Evolutionary conservation across 2,797 vertebrate species (phyloP).

Genomic region (Pteronotus mesoamericanus): DNA sequence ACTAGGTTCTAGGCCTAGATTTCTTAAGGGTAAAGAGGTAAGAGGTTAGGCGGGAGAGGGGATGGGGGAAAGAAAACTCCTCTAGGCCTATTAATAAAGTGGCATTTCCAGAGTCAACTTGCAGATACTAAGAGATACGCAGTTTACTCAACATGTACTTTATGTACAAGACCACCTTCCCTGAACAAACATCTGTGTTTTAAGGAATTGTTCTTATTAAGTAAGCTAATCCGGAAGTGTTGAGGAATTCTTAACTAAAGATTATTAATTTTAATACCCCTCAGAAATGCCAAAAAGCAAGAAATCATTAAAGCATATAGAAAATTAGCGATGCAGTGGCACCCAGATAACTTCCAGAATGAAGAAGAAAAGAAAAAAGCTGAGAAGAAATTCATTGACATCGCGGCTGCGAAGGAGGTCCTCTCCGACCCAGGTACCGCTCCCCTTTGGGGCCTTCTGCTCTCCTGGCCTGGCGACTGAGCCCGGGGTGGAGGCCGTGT

Average conservation of each 20-base stretch:
- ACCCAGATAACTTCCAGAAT: conserved; percentile 97
- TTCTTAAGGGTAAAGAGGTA: background rate
- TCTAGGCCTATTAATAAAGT: background rate
- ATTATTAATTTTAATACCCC: background rate
- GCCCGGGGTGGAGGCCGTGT: background rate
- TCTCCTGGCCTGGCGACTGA: accelerated
- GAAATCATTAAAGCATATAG: conserved; percentile 98
- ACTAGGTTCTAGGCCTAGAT: background rate
- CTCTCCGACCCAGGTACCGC: conserved; percentile 94
- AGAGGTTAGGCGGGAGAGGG: background rate
- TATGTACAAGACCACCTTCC: background rate
- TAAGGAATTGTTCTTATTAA: background rate
- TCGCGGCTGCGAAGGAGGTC: conserved; percentile 98
- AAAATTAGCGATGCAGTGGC: conserved; percentile 97
- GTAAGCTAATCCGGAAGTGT: background rate
- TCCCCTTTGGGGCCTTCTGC: accelerated
- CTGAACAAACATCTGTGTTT: background rate
- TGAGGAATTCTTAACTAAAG: background rate
- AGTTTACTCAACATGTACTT: background rate
- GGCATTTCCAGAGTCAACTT: background rate
- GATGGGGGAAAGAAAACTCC: background rate
- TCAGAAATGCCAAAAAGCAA: conserved; percentile 95
- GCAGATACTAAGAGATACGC: background rate
- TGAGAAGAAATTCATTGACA: conserved; percentile 98
- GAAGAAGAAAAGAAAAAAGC: conserved; percentile 95